Evolutionary conservation across 2,797 vertebrate species (phyloP).

Genomic region (Gila robusta): DNA sequence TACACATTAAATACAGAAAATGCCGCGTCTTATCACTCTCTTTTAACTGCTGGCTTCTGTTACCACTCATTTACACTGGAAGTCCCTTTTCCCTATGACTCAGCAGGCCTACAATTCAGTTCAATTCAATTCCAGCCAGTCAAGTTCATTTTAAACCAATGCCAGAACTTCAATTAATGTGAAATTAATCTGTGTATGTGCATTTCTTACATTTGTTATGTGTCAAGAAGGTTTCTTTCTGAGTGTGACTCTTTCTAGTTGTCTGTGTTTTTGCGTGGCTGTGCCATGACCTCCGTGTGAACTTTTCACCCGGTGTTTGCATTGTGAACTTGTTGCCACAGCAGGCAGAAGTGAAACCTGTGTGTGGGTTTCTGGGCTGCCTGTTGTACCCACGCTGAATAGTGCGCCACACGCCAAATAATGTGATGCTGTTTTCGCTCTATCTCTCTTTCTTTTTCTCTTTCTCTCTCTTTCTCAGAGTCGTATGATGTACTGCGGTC

Average conservation of each 20-base stretch:
- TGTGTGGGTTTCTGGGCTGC: constrained; percentile 72
- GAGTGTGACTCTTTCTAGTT: constrained; percentile 36
- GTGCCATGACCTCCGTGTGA: constrained; percentile 76
- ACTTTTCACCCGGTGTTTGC: constrained; percentile 73
- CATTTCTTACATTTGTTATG: constrained; percentile 14
- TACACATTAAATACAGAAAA: constrained; percentile 43
- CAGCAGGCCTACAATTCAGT: constrained; percentile 41
- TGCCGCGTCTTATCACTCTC: constrained; percentile 26
- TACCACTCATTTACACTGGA: constrained; percentile 53
- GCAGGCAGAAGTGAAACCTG: constrained; percentile 85
- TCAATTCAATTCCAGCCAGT: constrained; percentile 13
- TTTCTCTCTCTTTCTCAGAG: constrained; percentile 60
- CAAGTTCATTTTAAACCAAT: constrained; percentile 31
- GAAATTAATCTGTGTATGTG: constrained; percentile 12
- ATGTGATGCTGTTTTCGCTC: constrained; percentile 55
- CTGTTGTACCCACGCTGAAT: constrained; percentile 70
- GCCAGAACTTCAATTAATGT: background rate
- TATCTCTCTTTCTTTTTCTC: constrained; percentile 57
- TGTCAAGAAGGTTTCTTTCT: constrained; percentile 30
- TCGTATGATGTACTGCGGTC: constrained; percentile 72
- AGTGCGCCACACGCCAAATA: constrained; percentile 53
- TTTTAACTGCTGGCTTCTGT: constrained; percentile 38
- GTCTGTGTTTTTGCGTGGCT: constrained; percentile 24
- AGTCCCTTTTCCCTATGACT: constrained; percentile 29
- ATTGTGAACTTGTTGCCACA: constrained; percentile 76